A percentile compares a stretch with the other conserved stretches of the same genome.
phyloP scores from a whole-genome alignment of 2,797 vertebrate species.

The Pseudochromis fuscus region DNA sequence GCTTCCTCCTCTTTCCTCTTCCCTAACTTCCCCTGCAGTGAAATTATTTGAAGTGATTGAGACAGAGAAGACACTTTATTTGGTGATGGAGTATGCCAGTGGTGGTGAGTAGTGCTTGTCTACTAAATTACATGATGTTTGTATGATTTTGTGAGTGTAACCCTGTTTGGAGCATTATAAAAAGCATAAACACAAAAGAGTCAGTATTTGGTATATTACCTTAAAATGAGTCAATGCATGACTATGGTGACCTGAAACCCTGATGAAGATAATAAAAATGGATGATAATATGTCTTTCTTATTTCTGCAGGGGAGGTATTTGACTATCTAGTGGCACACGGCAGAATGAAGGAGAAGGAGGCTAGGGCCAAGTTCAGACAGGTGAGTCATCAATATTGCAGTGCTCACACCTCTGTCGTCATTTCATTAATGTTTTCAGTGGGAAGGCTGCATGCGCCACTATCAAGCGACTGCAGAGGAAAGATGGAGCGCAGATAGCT shows the following conservation, averaged over 20 bases:
- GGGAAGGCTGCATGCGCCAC: slow-evolving; percentile 72
- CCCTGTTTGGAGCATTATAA: slow-evolving; percentile 15
- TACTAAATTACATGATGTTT: slow-evolving; percentile 8
- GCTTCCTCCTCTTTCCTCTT: not conserved
- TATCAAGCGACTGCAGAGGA: slow-evolving; percentile 71
- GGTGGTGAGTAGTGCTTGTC: slow-evolving; percentile 88
- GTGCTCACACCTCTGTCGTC: slow-evolving; percentile 54
- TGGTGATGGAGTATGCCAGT: slow-evolving; percentile 98
- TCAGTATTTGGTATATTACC: not conserved
- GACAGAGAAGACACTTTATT: slow-evolving; percentile 97
- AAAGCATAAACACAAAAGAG: too few relatives aligned
- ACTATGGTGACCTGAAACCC: not conserved
- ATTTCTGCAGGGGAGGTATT: slow-evolving; percentile 92
- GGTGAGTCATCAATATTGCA: slow-evolving; percentile 85
- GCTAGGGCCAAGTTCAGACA: slow-evolving; percentile 98
- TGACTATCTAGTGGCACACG: slow-evolving; percentile 97
- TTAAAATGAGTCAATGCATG: not conserved
- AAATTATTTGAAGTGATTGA: slow-evolving; percentile 98
- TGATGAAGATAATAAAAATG: slow-evolving; percentile 6
- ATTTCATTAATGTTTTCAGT: slow-evolving; percentile 54
- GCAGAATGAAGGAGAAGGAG: slow-evolving; percentile 98
- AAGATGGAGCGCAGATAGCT: slow-evolving; percentile 56
- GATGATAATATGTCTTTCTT: not conserved
- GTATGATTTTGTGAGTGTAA: not conserved
- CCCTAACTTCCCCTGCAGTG: slow-evolving; percentile 76